Base-by-base conservation (phyloP, 2,888 invertebrate genomes). In the Xylocampa areola region DNA sequence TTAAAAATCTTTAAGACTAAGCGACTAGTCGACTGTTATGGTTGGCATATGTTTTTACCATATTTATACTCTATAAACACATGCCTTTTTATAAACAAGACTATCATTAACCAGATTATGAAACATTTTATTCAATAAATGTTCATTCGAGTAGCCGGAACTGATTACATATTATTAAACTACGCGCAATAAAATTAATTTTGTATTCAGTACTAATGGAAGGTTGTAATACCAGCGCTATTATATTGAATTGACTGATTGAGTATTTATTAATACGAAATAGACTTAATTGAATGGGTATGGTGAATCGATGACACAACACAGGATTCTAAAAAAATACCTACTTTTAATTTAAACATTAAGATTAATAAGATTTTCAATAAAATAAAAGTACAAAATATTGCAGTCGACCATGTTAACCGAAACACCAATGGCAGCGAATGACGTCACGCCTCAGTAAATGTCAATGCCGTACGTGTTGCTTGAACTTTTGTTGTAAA, bases 1-100 rank as follows among this genome's bases (percentile, higher is more conserved):
- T 52, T 69, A 52, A 50, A 61, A 52, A 60, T 52, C 45, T 30
- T 7, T 21, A 11, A 44, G 10, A 19, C 23, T 43, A 44, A 14
- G 29, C 36, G n/a, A 27, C 30, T 6, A 19, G 23, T 6, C 4
- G 7, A 30, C 30, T 41, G 27, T 48, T 51, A 37, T 51, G 23
- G 50, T 41, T 37, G 21, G 8, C 67, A 63, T 52, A 55, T 70
- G 67, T 48, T 53, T 63, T 39, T 16, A 13, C 13, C 11, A 17
- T 17, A 41, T 21, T 25, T 16, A 14, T 16, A 14, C 14, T 6
- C 7, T 14, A 37, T 10, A 13, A 23, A 14, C 32, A 40, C 16
- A 16, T 23, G 4, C 13, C 8, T 8, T 27, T 7, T 1, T 19
- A 10, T 39, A 14, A 48, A 44, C 33, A 23, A 37, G 13, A 23